Evolutionary conservation across 1,140 invertebrate genomes (phyloP).

Genomic region (Halyomorpha halys): DNA sequence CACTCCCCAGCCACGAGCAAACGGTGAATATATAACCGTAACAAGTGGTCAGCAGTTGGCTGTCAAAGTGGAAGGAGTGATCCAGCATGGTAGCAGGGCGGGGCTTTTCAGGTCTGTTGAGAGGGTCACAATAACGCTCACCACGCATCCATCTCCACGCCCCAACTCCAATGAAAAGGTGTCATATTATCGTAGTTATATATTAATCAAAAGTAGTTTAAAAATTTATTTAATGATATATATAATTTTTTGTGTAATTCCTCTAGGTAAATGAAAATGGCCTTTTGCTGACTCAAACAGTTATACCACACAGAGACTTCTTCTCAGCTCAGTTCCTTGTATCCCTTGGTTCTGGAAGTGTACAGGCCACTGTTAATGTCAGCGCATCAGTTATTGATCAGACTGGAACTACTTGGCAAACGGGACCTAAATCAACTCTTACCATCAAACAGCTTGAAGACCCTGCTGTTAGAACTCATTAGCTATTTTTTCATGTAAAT

Average conservation of each 20-base stretch:
- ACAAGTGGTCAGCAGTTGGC: conserved; percentile 66
- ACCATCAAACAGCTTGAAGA: conserved; percentile 63
- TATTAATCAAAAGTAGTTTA: neutral
- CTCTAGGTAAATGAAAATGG: conserved; percentile 39
- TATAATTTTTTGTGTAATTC: conserved; percentile 10
- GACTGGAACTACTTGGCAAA: conserved; percentile 60
- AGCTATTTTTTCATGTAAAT: neutral
- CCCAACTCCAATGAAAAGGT: conserved; percentile 40
- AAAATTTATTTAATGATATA: neutral
- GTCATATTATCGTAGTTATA: conserved; percentile 12
- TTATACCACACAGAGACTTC: conserved; percentile 66
- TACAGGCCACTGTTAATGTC: conserved; percentile 50
- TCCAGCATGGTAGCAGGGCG: conserved; percentile 54
- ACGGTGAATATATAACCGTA: conserved; percentile 64
- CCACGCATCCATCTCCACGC: conserved; percentile 47
- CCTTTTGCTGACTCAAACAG: conserved; percentile 43
- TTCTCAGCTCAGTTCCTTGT: conserved; percentile 68
- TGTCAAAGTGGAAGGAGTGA: conserved; percentile 77
- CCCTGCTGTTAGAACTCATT: conserved; percentile 20
- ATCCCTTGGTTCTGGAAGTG: conserved; percentile 41
- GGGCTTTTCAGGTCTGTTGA: conserved; percentile 58
- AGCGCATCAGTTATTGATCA: conserved; percentile 63
- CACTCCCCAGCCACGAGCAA: conserved; percentile 66
- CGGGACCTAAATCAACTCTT: conserved; percentile 54
- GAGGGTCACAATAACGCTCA: conserved; percentile 58